Evolutionary conservation across 92 coral and sea anemone species (phyloP).

Genomic region (Blastomussa wellsi): DNA sequence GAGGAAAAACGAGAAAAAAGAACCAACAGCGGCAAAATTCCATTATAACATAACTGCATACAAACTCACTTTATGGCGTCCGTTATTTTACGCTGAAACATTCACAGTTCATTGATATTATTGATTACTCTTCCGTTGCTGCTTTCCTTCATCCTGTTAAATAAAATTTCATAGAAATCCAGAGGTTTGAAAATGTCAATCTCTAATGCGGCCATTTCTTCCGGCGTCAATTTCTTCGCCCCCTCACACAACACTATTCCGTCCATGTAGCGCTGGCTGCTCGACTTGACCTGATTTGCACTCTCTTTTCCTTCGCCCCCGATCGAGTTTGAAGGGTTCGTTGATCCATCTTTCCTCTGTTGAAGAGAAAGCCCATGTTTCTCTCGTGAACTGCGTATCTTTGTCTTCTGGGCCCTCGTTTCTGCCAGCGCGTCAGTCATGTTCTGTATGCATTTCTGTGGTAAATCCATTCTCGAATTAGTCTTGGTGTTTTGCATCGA

Average conservation of each 20-base stretch:
- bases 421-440: not conserved
- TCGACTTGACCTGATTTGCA: not conserved
- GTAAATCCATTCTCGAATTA: not conserved
- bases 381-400: not conserved
- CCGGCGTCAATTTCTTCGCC: not conserved
- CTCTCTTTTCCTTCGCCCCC: not conserved
- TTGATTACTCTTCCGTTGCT: not conserved
- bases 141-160: not conserved
- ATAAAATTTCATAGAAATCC: conserved; percentile 15
- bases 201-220: not conserved
- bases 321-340: not conserved
- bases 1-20: too few relatives aligned
- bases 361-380: not conserved
- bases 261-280: not conserved
- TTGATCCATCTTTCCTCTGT: not conserved
- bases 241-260: not conserved
- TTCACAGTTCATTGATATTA: conserved; percentile 13
- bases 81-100: not conserved
- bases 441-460: not conserved
- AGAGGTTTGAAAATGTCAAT: conserved; percentile 16
- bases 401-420: not conserved
- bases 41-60: not conserved
- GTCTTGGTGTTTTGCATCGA: not conserved
- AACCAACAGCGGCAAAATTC: too few relatives aligned
- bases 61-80: not conserved